Conservation (phyloP, 2,113 vertebrate species). For the Rynchops niger region DNA sequence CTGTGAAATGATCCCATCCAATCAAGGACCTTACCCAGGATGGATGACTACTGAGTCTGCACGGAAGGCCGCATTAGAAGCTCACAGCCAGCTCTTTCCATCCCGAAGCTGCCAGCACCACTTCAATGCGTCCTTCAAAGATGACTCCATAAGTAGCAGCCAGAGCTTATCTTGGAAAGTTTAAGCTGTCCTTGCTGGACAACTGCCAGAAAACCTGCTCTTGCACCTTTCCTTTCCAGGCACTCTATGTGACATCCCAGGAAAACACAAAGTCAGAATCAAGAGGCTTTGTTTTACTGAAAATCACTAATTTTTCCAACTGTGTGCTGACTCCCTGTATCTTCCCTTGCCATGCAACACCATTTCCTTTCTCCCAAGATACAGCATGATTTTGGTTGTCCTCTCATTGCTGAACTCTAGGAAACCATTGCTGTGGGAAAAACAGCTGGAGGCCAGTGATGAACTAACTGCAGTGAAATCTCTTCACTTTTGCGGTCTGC, state of each 20-base stretch:
- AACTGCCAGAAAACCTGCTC: background rate
- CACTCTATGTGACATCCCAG: background rate
- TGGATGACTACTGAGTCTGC: background rate
- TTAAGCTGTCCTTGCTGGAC: background rate
- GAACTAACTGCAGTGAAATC: background rate
- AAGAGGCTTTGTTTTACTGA: background rate
- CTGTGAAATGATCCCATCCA: background rate
- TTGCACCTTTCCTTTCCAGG: background rate
- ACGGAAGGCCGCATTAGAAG: no score
- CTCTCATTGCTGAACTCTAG: background rate
- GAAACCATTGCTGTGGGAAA: background rate
- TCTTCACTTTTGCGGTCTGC: background rate
- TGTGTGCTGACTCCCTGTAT: background rate
- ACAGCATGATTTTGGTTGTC: background rate
- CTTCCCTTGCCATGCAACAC: fast-evolving
- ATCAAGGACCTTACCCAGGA: fast-evolving
- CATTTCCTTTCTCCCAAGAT: background rate
- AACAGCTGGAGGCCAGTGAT: background rate
- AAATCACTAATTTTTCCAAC: background rate
- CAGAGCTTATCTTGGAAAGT: background rate
- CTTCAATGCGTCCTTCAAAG: background rate
- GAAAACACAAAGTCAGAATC: background rate
- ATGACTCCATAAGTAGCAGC: background rate
- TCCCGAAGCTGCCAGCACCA: background rate
- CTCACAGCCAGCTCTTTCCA: background rate